Evolutionary conservation across 2,888 invertebrate genomes (phyloP), one percentile per base, ranked within the genome.

Genomic region (Oegoconia quadripuncta): DNA sequence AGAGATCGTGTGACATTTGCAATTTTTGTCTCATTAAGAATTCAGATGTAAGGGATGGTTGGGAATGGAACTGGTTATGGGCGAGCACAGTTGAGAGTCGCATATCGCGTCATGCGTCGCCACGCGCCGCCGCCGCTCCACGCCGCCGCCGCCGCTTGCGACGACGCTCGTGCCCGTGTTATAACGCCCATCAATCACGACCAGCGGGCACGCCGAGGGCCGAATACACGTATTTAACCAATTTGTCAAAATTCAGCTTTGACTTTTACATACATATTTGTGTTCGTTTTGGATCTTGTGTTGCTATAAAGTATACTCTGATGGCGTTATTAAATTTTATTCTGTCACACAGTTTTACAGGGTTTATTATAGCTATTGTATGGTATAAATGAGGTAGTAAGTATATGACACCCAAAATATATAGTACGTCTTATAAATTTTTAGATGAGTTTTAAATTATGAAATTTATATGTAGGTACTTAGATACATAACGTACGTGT

Each of bases 11-110:
- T 71, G 78, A 80, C 83, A 79, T 84, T 83, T 79, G 81, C 79
- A 82, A 84, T 83, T 83, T 83, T 86, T 83, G 82, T 82, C 78
- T 82, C 81, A 82, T 86, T 83, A 84, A 71, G 70, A 79, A 81
- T 86, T 84, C 78, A 81, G 78, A 74, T 76, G 73, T 77, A 73
- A 76, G 74, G 73, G 77, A 76, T 78, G 73, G 79, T 73, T 68
- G 66, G 55, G 66, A 67, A 75, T 74, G 54, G 50, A 67, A 64
- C 59, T 59, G 59, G 50, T 27, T 13, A 27, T 13, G 39, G 48
- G 48, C 42, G 52, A 35, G 50, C 44, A 48, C 32, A 36, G 40
- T 32, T n/a, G 41, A 32, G 29, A 36, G 48, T 43, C 23, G 20
- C 25, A 31, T 3, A 25, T 4, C 32, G 38, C 34, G 41, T 32